Percentiles rank a stretch among this genome's conserved stretches.
These are phyloP conservation scores for Cynopterus sphinx DNA, from an alignment of 2,797 vertebrate species.

Conservation along the genomic window DNA sequence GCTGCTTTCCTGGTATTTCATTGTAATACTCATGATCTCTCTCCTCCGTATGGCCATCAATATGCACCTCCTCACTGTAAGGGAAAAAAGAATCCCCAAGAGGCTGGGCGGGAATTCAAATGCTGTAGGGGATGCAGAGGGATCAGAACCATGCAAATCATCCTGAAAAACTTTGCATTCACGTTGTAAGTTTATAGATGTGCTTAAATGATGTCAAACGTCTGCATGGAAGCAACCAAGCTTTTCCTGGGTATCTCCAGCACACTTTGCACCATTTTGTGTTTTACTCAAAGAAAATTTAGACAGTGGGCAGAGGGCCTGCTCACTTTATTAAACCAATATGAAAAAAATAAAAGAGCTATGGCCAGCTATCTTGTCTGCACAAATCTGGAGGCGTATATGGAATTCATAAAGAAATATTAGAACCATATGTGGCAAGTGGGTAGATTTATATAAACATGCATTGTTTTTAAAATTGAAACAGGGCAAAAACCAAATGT, in stretches of 20 bases:
- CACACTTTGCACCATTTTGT: background rate
- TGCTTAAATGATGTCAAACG: conserved; percentile 12
- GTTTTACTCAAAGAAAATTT: conserved; percentile 52
- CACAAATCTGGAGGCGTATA: conserved; percentile 43
- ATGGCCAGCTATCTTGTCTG: conserved; percentile 55
- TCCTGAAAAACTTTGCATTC: background rate
- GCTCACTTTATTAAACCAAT: conserved; percentile 31
- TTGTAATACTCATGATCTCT: conserved; percentile 91
- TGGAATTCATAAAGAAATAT: conserved; percentile 67
- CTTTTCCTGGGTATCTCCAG: background rate
- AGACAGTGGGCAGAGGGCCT: conserved; percentile 21
- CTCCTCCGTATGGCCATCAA: conserved; percentile 79
- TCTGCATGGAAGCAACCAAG: conserved; percentile 14
- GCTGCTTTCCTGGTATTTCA: conserved; percentile 89
- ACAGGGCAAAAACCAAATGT: background rate
- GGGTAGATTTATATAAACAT: conserved; percentile 60
- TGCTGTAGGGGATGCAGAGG: background rate
- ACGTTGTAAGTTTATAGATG: background rate
- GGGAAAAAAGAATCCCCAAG: conserved; percentile 58
- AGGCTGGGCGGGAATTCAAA: conserved; percentile 35
- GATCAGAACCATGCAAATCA: conserved; percentile 18
- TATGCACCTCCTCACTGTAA: conserved; percentile 81
- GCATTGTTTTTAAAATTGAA: conserved; percentile 67
- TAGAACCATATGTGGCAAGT: conserved; percentile 65
- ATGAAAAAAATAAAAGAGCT: background rate